These are phyloP conservation scores for Arvicola amphibius DNA, from an alignment of 2,797 vertebrate species.

Conservation along the genomic window DNA sequence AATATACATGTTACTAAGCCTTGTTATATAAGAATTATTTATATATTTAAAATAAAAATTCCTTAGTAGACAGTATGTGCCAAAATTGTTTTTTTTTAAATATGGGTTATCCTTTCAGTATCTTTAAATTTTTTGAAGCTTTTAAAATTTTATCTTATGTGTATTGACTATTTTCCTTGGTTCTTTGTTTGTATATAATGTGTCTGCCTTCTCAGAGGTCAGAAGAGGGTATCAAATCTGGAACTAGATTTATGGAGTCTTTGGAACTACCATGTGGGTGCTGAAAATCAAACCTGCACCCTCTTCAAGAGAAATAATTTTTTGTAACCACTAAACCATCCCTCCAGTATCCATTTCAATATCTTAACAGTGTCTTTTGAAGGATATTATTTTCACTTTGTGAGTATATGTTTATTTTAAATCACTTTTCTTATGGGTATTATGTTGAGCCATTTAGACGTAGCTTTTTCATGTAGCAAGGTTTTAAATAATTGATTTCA, in stretches of 20 bases:
- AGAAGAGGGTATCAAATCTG: not conserved
- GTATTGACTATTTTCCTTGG: not conserved
- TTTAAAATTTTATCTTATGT: not conserved
- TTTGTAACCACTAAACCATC: not conserved
- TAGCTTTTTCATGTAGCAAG: not conserved
- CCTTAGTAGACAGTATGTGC: not conserved
- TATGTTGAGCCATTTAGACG: constrained; percentile 12
- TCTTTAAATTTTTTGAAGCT: not conserved
- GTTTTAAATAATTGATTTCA: constrained; percentile 34
- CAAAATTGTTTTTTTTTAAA: not conserved
- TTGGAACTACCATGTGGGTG: not conserved
- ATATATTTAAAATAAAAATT: not conserved
- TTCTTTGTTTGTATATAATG: not conserved
- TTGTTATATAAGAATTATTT: not conserved
- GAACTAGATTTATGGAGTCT: not conserved
- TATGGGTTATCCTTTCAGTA: not conserved
- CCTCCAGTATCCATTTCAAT: not conserved
- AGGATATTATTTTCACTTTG: not conserved
- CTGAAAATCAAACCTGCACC: not conserved
- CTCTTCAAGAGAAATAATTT: not conserved
- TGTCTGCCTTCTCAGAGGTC: not conserved
- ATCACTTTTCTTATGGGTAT: not conserved
- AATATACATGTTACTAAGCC: not conserved
- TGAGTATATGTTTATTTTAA: not conserved
- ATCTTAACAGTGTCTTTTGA: not conserved